Evolutionary conservation across 1,140 invertebrate genomes (phyloP).

Genomic region (Ptiloglossa arizonensis): DNA sequence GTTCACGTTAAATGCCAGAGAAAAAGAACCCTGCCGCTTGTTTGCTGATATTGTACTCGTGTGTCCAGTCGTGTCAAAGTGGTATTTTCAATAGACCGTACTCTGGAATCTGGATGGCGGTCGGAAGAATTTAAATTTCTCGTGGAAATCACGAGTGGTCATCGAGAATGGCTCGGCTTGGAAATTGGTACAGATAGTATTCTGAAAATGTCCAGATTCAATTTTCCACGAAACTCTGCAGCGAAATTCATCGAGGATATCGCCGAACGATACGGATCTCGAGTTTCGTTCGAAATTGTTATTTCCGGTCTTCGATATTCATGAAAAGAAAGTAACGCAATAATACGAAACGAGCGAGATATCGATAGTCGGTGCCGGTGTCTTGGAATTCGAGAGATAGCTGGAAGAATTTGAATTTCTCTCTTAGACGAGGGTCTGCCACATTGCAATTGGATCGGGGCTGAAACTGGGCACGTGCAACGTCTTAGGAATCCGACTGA

Average conservation of each 20-base stretch:
- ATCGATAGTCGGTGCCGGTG: background rate
- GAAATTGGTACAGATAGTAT: background rate
- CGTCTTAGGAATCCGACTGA: slow-evolving; percentile 78
- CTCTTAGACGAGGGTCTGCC: slow-evolving; percentile 50
- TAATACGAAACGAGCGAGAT: background rate
- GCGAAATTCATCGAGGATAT: background rate
- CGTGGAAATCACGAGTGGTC: slow-evolving; percentile 39
- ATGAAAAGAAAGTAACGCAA: background rate
- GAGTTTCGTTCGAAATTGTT: background rate
- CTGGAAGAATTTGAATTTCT: slow-evolving; percentile 56
- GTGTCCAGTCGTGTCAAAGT: slow-evolving; percentile 72
- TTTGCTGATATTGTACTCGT: slow-evolving; percentile 39
- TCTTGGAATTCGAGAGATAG: slow-evolving; percentile 26
- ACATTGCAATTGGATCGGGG: slow-evolving; percentile 18
- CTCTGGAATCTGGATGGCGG: slow-evolving; percentile 64
- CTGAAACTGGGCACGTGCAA: slow-evolving; percentile 42
- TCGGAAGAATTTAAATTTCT: slow-evolving; percentile 78
- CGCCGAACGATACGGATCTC: background rate
- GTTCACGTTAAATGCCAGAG: slow-evolving; percentile 55
- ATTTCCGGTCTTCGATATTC: background rate
- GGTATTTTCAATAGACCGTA: slow-evolving; percentile 79
- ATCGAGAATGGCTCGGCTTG: slow-evolving; percentile 31
- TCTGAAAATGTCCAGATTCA: background rate
- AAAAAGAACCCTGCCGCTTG: slow-evolving; percentile 22
- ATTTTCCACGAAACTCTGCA: background rate